Evolutionary conservation across 2,797 vertebrate genomes (phyloP), one percentile per base, ranked within the genome.

Genomic region (Zenarchopterus dispar): DNA sequence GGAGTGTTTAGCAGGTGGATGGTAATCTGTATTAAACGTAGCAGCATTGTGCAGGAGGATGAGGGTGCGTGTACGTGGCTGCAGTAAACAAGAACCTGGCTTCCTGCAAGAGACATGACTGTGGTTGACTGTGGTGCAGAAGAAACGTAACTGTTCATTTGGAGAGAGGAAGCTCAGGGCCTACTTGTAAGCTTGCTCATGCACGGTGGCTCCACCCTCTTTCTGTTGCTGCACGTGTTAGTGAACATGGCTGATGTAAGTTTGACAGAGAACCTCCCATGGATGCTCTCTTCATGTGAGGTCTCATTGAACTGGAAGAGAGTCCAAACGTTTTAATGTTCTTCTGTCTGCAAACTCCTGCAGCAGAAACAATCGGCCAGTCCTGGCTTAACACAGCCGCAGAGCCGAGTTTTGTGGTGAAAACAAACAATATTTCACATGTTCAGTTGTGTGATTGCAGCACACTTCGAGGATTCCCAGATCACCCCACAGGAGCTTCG

Each of bases 81-180:
- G 78, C 84, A 70, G 64, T 67, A 81, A 91, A 84, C 86, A 89
- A 79, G 60, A 88, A 80, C 28, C 67, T 53, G 54, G 70, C 71
- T 94, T 93, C 92, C 91, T 93, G 92, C 84, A 69, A 75, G 81
- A 82, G 79, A 72, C 54, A 63, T 84, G 70, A 61, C 80, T 73
- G 93, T 3, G 77, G 85, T 81, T 0, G 44, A 59, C 44, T 68
- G 52, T 61, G 68, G 70, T 0, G 52, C 75, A 78, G 56, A 78
- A 69, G 86, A 90, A 87, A 81, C 67, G 1, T 66, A 78, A 70
- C 70, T 56, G 58, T 84, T 72, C 72, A 22, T 70, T 78, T 85
- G 73, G 80, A 85, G 56, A 77, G 66, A 87, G 77, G 88, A 90
- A 86, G 63, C 74, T 80, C 65, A 47, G 55, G 70, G 68, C 51